Evolutionary conservation across 2,113 vertebrate species (phyloP).

Genomic region (Brachyhypopomus gauderio): DNA sequence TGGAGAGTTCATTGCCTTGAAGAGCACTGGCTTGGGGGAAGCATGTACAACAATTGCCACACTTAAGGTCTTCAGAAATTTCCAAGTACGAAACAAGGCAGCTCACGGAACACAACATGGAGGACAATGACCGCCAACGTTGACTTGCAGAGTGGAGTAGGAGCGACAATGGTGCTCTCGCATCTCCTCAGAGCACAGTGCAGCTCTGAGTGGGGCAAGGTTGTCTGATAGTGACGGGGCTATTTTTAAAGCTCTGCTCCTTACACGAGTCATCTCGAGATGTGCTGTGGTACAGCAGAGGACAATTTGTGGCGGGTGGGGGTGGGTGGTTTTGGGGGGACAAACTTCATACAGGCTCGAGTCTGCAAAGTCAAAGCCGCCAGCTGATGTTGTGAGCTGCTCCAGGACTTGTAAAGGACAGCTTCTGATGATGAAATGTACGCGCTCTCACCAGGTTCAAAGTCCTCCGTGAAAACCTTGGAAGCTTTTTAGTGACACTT

Average conservation of each 20-base stretch:
- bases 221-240: conserved; percentile 40
- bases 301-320: conserved; percentile 47
- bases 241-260: conserved; percentile 46
- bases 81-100: conserved; percentile 15
- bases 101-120: conserved; percentile 24
- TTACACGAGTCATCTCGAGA: conserved; percentile 39
- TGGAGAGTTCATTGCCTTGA: background rate
- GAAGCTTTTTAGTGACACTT: conserved; percentile 48
- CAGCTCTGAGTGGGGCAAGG: conserved; percentile 42
- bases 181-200: conserved; percentile 31
- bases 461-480: conserved; percentile 45
- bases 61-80: background rate
- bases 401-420: conserved; percentile 45
- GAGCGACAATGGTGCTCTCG: conserved; percentile 36
- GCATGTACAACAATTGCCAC: background rate
- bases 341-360: conserved; percentile 47
- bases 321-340: conserved; percentile 38
- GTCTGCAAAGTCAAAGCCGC: conserved; percentile 45
- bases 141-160: conserved; percentile 35
- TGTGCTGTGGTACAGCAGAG: conserved; percentile 37
- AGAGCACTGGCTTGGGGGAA: background rate
- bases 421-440: conserved; percentile 51
- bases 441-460: conserved; percentile 50
- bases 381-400: conserved; percentile 33
- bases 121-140: conserved; percentile 50